phyloP scores from a whole-genome alignment of 2,113 vertebrate genomes.

The Rhinoptilus africanus region DNA sequence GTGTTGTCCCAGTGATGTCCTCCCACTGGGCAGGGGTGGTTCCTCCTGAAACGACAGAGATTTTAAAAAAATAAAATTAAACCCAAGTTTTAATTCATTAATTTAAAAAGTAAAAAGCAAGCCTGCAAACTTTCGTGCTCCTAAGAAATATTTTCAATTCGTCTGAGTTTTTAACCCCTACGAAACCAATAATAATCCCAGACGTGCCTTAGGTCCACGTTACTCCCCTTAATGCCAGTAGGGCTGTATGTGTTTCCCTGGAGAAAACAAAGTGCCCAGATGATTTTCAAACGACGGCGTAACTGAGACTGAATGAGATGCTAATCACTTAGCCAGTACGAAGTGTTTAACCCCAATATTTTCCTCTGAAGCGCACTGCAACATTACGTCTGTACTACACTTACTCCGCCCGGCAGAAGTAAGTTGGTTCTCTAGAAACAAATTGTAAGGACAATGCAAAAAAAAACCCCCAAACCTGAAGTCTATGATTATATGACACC shows the following conservation, averaged over 20 bases:
- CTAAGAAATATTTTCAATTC: neutral
- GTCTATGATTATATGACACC: neutral
- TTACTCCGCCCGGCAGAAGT: neutral
- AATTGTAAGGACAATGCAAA: neutral
- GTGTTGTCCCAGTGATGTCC: conserved; percentile 97
- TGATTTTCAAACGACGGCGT: neutral
- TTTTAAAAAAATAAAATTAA: neutral
- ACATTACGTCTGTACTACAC: neutral
- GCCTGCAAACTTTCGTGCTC: neutral
- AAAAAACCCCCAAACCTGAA: fast-evolving
- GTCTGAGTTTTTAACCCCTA: neutral
- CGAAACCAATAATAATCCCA: neutral
- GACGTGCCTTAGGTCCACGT: neutral
- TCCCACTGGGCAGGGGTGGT: conserved; percentile 98
- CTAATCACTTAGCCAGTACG: neutral
- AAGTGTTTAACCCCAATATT: neutral
- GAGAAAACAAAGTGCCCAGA: neutral
- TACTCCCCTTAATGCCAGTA: neutral
- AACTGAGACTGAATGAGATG: neutral
- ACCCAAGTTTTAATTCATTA: neutral
- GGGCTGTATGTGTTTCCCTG: neutral
- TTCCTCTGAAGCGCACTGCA: neutral
- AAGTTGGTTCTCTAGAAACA: neutral
- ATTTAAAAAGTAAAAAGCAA: neutral
- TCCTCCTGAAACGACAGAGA: conserved; percentile 79